Evolutionary conservation across 2,113 vertebrate genomes (phyloP).

Genomic region (Epinephelus cyanopodus): DNA sequence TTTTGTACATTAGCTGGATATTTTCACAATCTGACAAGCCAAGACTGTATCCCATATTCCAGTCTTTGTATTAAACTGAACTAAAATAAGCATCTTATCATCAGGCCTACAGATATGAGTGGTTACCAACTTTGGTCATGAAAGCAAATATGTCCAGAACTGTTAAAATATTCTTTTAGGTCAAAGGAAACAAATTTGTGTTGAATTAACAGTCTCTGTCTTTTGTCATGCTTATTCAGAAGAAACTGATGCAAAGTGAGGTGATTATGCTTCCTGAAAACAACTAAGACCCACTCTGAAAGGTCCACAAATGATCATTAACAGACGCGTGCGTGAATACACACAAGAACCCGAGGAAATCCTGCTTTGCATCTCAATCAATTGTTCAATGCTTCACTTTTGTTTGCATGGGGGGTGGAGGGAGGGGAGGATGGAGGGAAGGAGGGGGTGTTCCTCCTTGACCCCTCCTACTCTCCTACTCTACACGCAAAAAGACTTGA

Average conservation of each 20-base stretch:
- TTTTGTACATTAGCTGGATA: too few species aligned
- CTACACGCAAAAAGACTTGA: constrained; percentile 45
- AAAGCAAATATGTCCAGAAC: not conserved
- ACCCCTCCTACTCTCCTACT: constrained; percentile 66
- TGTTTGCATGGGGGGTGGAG: constrained; percentile 64
- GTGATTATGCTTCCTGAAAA: constrained; percentile 25
- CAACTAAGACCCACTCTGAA: not conserved
- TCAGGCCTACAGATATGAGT: too few species aligned
- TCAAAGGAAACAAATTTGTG: not conserved
- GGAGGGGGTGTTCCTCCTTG: constrained; percentile 54
- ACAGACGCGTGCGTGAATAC: constrained; percentile 51
- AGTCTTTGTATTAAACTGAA: not conserved
- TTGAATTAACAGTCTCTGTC: not conserved
- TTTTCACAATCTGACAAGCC: too few species aligned
- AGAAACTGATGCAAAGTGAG: not conserved
- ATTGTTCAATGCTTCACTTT: constrained; percentile 68
- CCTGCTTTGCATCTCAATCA: constrained; percentile 48
- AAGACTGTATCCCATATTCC: too few species aligned
- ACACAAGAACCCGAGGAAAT: constrained; percentile 46
- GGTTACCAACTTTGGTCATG: not conserved
- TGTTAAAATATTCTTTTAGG: not conserved
- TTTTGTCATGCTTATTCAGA: not conserved
- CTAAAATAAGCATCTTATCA: too few species aligned
- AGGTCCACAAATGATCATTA: constrained; percentile 20
- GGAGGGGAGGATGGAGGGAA: constrained; percentile 2